Conservation (phyloP, 1,140 invertebrate species). For the Eupristina koningsbergeri region DNA sequence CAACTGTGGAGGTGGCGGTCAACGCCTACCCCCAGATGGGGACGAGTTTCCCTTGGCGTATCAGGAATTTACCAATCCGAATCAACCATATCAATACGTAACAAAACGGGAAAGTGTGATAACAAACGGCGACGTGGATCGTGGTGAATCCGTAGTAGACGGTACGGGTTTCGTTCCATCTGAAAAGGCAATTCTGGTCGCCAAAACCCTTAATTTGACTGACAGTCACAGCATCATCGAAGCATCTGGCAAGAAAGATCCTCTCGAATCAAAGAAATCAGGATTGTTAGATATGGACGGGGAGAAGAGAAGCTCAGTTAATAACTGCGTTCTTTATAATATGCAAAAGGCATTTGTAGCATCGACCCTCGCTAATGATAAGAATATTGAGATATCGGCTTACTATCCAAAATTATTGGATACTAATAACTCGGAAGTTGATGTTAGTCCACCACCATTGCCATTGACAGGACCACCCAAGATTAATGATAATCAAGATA, state of each 20-base stretch:
- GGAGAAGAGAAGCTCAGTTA: not conserved
- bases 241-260: not conserved
- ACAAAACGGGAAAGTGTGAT: constrained; percentile 51
- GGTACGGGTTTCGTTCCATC: not conserved
- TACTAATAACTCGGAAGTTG: constrained; percentile 4
- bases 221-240: not conserved
- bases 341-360: constrained; percentile 45
- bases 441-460: constrained; percentile 64
- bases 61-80: constrained; percentile 74
- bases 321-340: constrained; percentile 17
- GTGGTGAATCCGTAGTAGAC: not conserved
- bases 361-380: constrained; percentile 49
- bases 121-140: constrained; percentile 40
- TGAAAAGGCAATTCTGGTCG: not conserved
- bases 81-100: constrained; percentile 61
- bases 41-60: constrained; percentile 88
- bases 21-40: constrained; percentile 87
- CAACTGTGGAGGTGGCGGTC: constrained; percentile 67
- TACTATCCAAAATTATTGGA: constrained; percentile 54
- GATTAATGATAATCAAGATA: constrained; percentile 49
- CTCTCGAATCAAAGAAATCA: not conserved
- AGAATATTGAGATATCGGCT: constrained; percentile 62
- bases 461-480: constrained; percentile 68
- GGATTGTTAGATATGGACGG: not conserved
- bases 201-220: not conserved